Evolutionary conservation across 2,113 vertebrate species (phyloP).

Genomic region (Tonatia bakeri): DNA sequence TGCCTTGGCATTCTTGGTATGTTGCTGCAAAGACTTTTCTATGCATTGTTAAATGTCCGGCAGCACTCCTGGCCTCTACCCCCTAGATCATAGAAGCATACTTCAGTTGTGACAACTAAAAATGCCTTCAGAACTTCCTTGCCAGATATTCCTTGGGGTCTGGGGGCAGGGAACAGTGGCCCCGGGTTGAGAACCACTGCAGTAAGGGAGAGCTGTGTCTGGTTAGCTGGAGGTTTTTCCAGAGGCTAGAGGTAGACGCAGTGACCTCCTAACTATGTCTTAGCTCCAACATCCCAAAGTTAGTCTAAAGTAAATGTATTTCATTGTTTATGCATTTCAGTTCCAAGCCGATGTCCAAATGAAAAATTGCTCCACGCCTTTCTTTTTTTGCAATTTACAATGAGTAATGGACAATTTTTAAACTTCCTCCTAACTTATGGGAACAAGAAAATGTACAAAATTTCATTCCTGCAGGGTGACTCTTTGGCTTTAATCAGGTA

Average conservation of each 20-base stretch:
- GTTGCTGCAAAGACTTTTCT: neutral
- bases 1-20: neutral
- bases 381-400: conserved; percentile 23
- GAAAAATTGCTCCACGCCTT: neutral
- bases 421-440: neutral
- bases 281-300: neutral
- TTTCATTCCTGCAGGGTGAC: neutral
- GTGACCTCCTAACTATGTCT: neutral
- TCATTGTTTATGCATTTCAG: conserved; percentile 7
- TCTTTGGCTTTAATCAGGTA: neutral
- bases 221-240: neutral
- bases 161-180: neutral
- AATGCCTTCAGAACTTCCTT: neutral
- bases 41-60: neutral
- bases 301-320: neutral
- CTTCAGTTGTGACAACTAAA: neutral
- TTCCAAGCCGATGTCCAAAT: conserved; percentile 48
- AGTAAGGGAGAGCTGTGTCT: neutral
- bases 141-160: neutral
- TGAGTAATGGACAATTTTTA: conserved; percentile 26
- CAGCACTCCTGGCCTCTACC: neutral
- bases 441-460: conserved; percentile 24
- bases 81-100: neutral
- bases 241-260: no score
- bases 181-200: neutral